Evolutionary conservation across 2,888 invertebrate genomes (phyloP).

Genomic region (Argyresthia albistria): DNA sequence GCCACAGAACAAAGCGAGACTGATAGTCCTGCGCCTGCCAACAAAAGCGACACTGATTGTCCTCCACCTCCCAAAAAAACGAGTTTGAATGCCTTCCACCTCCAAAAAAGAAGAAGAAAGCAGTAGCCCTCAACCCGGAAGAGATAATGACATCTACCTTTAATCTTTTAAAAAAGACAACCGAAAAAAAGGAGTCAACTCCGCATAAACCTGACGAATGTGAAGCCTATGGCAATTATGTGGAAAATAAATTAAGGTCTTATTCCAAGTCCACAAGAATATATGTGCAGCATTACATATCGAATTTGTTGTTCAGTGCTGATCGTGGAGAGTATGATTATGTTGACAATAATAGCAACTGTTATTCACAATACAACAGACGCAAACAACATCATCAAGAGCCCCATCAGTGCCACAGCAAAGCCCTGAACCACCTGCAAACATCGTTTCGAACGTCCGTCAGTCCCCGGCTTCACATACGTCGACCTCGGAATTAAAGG

Average conservation of each 20-base stretch:
- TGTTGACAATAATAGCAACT: conserved; percentile 7
- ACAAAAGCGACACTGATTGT: conserved; percentile 3
- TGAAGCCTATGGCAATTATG: conserved; percentile 12
- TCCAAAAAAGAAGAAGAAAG: conserved; percentile 6
- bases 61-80: not conserved
- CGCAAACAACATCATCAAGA: conserved; percentile 10
- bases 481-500: too few species aligned
- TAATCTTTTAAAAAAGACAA: conserved; percentile 11
- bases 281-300: conserved; percentile 14
- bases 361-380: conserved; percentile 8
- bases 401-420: conserved; percentile 8
- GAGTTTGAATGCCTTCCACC: conserved; percentile 6
- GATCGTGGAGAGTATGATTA: conserved; percentile 12
- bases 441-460: too few species aligned
- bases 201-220: conserved; percentile 12
- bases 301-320: conserved; percentile 16
- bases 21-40: conserved; percentile 1
- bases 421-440: conserved; percentile 7
- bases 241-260: conserved; percentile 11
- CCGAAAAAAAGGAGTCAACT: conserved; percentile 12
- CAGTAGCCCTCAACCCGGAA: conserved; percentile 11
- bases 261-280: conserved; percentile 12
- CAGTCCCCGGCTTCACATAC: conserved; percentile 6
- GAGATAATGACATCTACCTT: conserved; percentile 13
- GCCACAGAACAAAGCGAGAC: conserved; percentile 4